A percentile compares a stretch with the other conserved stretches of the same genome.
phyloP scores from a whole-genome alignment of 2,113 vertebrate genomes.

The Ceyx melanurus region DNA sequence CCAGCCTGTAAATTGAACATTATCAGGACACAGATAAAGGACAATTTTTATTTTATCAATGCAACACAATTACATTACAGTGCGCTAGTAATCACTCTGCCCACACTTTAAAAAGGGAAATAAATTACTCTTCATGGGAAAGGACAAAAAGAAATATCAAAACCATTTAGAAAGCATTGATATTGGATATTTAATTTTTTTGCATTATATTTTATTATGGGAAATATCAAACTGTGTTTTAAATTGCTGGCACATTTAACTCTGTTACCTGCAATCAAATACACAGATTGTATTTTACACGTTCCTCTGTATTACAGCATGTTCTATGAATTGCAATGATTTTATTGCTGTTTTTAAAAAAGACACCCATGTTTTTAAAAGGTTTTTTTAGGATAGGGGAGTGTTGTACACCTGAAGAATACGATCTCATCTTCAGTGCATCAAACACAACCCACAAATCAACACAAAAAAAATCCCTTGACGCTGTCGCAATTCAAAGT shows the following conservation, averaged over 20 bases:
- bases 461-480: constrained; percentile 9
- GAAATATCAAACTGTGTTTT: constrained; percentile 94
- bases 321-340: constrained; percentile 79
- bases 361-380: constrained; percentile 60
- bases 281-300: constrained; percentile 88
- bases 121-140: constrained; percentile 92
- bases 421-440: constrained; percentile 43
- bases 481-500: background rate
- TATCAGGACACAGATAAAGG: constrained; percentile 99
- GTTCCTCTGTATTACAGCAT: constrained; percentile 84
- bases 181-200: constrained; percentile 93
- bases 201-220: constrained; percentile 87
- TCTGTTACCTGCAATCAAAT: constrained; percentile 96
- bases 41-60: constrained; percentile 99
- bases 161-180: constrained; percentile 94
- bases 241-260: constrained; percentile 99
- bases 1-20: constrained; percentile 99
- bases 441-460: constrained; percentile 33
- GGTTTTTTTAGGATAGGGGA: constrained; percentile 42
- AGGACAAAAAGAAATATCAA: constrained; percentile 91
- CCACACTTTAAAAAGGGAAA: constrained; percentile 94
- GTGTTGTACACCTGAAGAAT: constrained; percentile 61
- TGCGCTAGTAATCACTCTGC: constrained; percentile 98
- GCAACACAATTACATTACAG: constrained; percentile 99
- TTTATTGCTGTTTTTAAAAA: constrained; percentile 62